Conservation (phyloP, 2,113 vertebrate species). For the Clinocottus analis region DNA sequence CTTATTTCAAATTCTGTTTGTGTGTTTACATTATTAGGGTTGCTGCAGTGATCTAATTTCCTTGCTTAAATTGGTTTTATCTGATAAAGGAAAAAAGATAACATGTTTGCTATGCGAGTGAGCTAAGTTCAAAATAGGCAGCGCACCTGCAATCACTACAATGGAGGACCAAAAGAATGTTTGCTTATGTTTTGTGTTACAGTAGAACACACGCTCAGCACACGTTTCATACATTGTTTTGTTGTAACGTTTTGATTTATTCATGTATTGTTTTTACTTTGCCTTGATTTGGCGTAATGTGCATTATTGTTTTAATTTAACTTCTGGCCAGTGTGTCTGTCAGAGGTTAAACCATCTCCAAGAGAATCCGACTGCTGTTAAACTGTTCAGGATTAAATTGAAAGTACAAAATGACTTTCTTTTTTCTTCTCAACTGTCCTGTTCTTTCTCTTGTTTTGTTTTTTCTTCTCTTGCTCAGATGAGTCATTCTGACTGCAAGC, state of each 20-base stretch:
- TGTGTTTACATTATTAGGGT: not conserved
- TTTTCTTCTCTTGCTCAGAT: constrained; percentile 7
- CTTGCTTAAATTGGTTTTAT: not conserved
- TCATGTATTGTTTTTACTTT: no score
- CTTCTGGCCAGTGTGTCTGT: not conserved
- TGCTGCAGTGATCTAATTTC: constrained; percentile 1
- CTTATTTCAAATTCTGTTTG: not conserved
- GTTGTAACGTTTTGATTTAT: no score
- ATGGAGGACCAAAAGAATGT: not conserved
- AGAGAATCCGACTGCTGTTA: not conserved
- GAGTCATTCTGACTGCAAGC: constrained; percentile 18
- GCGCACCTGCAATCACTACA: no score
- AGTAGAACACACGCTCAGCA: no score
- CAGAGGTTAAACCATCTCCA: not conserved
- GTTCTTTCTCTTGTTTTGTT: not conserved
- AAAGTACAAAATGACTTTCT: not conserved
- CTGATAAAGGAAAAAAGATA: not conserved
- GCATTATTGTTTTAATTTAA: not conserved
- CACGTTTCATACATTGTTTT: no score
- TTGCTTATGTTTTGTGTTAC: no score
- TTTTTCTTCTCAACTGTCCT: not conserved
- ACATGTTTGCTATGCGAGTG: not conserved
- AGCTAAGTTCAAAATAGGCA: not conserved
- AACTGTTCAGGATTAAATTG: not conserved
- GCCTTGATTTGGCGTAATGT: not conserved